A percentile compares a stretch with the other conserved stretches of the same genome.
phyloP scores from a whole-genome alignment of 2,797 vertebrate genomes.

The Numenius phaeopus region DNA sequence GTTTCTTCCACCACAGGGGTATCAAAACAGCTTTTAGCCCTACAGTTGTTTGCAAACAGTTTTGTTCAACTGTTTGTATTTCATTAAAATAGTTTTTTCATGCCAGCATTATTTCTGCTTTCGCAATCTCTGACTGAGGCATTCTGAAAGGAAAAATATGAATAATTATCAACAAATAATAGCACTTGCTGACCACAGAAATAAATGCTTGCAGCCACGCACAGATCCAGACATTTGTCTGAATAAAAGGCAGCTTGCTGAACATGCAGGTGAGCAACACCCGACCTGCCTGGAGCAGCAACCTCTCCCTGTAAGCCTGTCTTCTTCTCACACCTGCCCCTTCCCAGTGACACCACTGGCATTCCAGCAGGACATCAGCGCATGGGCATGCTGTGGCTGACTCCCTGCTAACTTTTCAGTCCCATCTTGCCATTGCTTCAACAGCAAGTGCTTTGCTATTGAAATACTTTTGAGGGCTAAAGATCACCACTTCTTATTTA shows the following conservation, averaged over 20 bases:
- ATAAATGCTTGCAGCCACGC: neutral
- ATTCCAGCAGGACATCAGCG: fast-evolving
- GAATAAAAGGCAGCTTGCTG: neutral
- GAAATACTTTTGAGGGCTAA: neutral
- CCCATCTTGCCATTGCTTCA: fast-evolving
- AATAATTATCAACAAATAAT: neutral
- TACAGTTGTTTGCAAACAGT: neutral
- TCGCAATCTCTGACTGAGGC: neutral
- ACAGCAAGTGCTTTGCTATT: neutral
- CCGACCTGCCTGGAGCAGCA: neutral
- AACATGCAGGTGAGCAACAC: neutral
- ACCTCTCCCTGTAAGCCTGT: neutral
- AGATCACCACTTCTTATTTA: neutral
- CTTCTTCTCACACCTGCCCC: neutral
- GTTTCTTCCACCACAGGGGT: neutral
- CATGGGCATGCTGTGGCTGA: fast-evolving
- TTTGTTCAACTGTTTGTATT: neutral
- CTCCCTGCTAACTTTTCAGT: neutral
- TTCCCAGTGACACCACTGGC: neutral
- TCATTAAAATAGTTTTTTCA: neutral
- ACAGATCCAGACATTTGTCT: neutral
- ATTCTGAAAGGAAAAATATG: neutral
- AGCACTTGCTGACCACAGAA: neutral
- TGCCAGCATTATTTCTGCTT: neutral
- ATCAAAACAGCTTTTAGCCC: neutral